Evolutionary conservation across 2,797 vertebrate genomes (phyloP).

Genomic region (Argya squamiceps): DNA sequence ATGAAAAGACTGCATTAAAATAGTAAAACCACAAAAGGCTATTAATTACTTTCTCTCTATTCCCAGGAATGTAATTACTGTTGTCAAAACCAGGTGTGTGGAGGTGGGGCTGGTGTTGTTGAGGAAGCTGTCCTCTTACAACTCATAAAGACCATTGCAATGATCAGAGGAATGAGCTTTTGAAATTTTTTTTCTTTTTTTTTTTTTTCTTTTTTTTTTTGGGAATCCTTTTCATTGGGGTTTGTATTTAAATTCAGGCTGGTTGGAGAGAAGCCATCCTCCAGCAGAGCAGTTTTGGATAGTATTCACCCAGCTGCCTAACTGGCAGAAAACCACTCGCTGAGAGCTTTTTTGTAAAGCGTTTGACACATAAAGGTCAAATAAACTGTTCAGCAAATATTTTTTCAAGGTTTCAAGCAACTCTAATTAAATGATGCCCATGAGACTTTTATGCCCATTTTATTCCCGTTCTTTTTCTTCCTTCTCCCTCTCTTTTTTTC

Average conservation of each 20-base stretch:
- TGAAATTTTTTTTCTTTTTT: not conserved
- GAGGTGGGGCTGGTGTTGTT: not conserved
- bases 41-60: conserved; percentile 50
- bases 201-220: not conserved
- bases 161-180: conserved; percentile 37
- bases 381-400: conserved; percentile 61
- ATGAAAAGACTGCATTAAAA: conserved; percentile 62
- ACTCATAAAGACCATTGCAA: not conserved
- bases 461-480: not conserved
- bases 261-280: conserved; percentile 44
- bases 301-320: conserved; percentile 53
- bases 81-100: conserved; percentile 50
- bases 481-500: not conserved
- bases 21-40: conserved; percentile 56
- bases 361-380: conserved; percentile 52
- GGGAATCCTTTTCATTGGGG: conserved; percentile 18
- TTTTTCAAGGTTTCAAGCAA: conserved; percentile 56
- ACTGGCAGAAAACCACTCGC: conserved; percentile 14
- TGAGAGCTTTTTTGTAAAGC: conserved; percentile 5
- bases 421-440: conserved; percentile 44
- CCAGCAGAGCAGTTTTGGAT: conserved; percentile 44
- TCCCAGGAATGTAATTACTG: conserved; percentile 63
- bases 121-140: not conserved
- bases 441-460: not conserved
- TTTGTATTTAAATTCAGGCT: conserved; percentile 35